Evolutionary conservation across 2,888 invertebrate species (phyloP).

Genomic region (Cephus spinipes): DNA sequence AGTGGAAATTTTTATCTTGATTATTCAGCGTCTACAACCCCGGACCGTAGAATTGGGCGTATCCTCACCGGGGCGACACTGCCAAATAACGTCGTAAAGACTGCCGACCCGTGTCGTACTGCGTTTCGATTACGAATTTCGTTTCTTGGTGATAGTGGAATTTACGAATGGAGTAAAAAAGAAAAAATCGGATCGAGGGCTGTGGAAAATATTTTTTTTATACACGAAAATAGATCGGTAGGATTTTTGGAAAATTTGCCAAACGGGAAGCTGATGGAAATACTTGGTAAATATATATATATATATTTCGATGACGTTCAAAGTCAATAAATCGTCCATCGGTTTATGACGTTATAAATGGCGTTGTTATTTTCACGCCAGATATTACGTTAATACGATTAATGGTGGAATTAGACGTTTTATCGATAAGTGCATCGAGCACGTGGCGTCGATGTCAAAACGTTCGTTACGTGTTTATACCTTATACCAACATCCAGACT

Average conservation of each 20-base stretch:
- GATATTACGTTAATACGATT: conserved; percentile 37
- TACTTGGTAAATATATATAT: conserved; percentile 19
- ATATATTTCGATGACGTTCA: conserved; percentile 31
- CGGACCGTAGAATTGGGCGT: conserved; percentile 13
- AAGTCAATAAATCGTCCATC: conserved; percentile 45
- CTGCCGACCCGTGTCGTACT: conserved; percentile 33
- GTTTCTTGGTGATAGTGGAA: not conserved
- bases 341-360: conserved; percentile 40
- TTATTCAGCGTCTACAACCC: conserved; percentile 50
- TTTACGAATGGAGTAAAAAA: not conserved
- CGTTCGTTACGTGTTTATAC: not conserved
- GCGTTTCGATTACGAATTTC: not conserved
- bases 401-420: conserved; percentile 48
- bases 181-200: too few species aligned
- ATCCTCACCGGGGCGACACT: conserved; percentile 25
- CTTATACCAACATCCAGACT: not conserved
- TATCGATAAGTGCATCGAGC: conserved; percentile 33
- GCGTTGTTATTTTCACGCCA: conserved; percentile 36
- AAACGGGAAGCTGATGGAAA: conserved; percentile 2
- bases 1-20: conserved; percentile 51
- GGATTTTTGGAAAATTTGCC: not conserved
- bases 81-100: conserved; percentile 50
- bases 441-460: conserved; percentile 19
- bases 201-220: not conserved
- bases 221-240: not conserved